A percentile compares a stretch with the other conserved stretches of the same genome.
Evolutionary conservation across 2,888 invertebrate genomes (phyloP).

Genomic region (Yponomeuta malinellus): DNA sequence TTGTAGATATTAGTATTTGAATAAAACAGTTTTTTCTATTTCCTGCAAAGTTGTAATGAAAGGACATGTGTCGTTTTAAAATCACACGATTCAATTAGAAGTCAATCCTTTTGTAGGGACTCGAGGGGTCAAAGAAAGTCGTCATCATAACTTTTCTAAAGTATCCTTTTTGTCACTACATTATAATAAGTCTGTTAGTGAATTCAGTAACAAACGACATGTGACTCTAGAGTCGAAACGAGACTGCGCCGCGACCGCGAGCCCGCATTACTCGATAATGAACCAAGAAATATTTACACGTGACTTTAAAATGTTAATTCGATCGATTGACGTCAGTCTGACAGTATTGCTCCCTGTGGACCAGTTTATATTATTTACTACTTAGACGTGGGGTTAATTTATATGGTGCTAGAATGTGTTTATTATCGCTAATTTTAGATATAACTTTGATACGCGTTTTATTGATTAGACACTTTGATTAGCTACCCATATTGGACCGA

Average conservation of each 20-base stretch:
- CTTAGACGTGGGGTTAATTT: background rate
- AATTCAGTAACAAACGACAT: background rate
- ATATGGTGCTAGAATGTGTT: background rate
- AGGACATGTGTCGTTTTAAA: no score
- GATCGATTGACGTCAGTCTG: slow-evolving; percentile 22
- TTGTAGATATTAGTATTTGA: no score
- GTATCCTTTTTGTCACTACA: no score
- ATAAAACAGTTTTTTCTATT: no score
- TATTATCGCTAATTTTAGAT: background rate
- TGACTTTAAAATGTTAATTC: slow-evolving; percentile 30
- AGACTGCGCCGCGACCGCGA: background rate
- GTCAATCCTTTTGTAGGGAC: no score
- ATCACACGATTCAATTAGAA: no score
- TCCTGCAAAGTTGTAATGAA: no score
- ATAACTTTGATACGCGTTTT: background rate
- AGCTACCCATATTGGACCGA: background rate
- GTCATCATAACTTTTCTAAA: no score
- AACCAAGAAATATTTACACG: slow-evolving; percentile 32
- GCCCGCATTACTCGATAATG: slow-evolving; percentile 31
- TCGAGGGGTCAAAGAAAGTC: no score
- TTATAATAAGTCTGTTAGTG: background rate
- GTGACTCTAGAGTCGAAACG: background rate
- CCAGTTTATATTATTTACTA: background rate
- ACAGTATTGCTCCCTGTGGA: background rate
- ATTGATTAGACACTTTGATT: background rate